Base-by-base conservation (phyloP, 2,113 vertebrate genomes). In the Amia ocellicauda region DNA sequence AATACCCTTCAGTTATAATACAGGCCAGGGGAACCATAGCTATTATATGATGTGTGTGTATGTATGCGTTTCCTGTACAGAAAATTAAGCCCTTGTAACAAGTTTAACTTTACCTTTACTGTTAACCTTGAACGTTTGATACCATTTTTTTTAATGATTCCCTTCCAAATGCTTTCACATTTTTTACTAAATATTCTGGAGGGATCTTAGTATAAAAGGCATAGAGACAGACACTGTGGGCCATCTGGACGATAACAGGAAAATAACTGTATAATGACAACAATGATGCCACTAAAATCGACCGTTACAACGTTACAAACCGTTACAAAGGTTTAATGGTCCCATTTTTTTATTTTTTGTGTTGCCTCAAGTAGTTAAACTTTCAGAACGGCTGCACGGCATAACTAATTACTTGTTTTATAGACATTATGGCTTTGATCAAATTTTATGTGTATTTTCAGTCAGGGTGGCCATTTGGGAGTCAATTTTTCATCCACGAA, bases 81-180 rank as follows among this genome's bases (percentile, higher is more conserved):
- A 36, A 36, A 36, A 11, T 36, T 5, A 36, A 2, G 31, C 5
- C 5, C 31, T 7, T 7, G 11, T 36, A 36, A 36, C 31, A 36
- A 11, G n/a, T 11, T 36, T 5, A 7, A 29, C 56, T 29, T 27
- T 16, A 47, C 40, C 13, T 24, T 24, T 13, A 24, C 54, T 36
- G 58, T 62, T 56, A 49, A 56, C 83, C 78, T 83, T 81, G 75
- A 80, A 41, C 31, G 52, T 64, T 64, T 73, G 71, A 82, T 74
- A n/a, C n/a, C 66, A 58, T 62, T 58, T 68, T 65, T 71, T 77
- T 76, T 84, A 81, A 84, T 71, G 61, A 69, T 60, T 78, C 80
- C 72, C 79, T 60, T 2, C 27, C 66, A 64, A 62, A 67, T 69
- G 31, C 62, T 43, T 80, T 75, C 50, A 69, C 74, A 75, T 75